These are phyloP conservation scores for Elgonia sp. DNA, from an alignment of 2,888 invertebrate species.

Conservation along the genomic window DNA sequence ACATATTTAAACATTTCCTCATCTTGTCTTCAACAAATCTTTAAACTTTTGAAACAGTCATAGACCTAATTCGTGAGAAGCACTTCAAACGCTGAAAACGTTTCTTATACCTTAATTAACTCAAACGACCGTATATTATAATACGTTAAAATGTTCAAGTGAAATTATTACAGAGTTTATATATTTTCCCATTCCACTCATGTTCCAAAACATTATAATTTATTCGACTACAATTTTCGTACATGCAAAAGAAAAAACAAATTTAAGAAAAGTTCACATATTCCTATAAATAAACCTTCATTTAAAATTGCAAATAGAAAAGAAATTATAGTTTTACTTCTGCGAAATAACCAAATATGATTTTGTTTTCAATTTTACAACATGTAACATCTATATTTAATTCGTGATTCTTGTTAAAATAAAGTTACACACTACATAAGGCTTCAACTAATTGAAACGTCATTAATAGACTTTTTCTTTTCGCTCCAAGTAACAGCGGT, in stretches of 20 bases:
- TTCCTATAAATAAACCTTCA: no score
- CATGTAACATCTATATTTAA: no score
- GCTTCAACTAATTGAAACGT: slow-evolving; percentile 33
- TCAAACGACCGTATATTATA: slow-evolving; percentile 53
- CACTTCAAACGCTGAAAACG: slow-evolving; percentile 46
- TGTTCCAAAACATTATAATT: background rate
- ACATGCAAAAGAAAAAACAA: no score
- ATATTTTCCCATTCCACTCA: slow-evolving; percentile 16
- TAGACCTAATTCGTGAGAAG: slow-evolving; percentile 47
- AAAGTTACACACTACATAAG: slow-evolving; percentile 5
- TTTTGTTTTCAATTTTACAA: no score
- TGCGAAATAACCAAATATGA: no score
- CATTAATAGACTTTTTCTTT: slow-evolving; percentile 45
- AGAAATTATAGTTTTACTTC: no score
- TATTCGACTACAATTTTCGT: no score
- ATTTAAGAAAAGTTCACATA: no score
- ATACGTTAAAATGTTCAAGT: slow-evolving; percentile 44
- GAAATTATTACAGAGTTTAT: slow-evolving; percentile 46
- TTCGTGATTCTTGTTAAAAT: slow-evolving; percentile 15
- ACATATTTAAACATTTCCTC: no score
- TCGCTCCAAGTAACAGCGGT: slow-evolving; percentile 40
- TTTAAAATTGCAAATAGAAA: no score
- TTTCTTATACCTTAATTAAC: slow-evolving; percentile 56
- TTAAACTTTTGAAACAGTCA: slow-evolving; percentile 28
- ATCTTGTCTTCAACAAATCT: background rate